Evolutionary conservation across 1,140 invertebrate genomes (phyloP), one percentile per base, ranked within the genome.

Genomic region (Conopomorpha cramerella): DNA sequence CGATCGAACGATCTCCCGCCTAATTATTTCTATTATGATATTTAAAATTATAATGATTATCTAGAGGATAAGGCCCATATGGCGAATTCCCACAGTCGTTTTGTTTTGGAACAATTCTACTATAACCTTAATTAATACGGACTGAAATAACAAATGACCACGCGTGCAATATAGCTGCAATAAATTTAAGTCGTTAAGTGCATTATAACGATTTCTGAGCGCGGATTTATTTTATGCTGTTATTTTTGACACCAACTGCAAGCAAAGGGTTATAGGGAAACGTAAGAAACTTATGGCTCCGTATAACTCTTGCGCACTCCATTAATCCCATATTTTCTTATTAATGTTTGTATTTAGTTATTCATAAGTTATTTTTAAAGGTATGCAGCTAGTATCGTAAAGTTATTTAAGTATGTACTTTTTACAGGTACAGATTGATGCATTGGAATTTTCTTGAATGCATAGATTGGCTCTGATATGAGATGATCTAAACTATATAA

Each of bases 11-110:
- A 63, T 73, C 56, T 64, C 55, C 40, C 34, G 52, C 61, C 61
- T 74, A 66, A 74, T 74, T 70, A 72, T 74, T 74, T 72, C 65
- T 74, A 74, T 72, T 74, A 72, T 74, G 57, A 71, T 71, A 70
- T 71, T 60, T 66, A 60, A 70, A 70, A 70, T 58, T 60, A 57
- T 64, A 63, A 70, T 65, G 51, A 59, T 62, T 51, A 59, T 58
- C 49, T 47, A 34, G 29, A 41, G 43, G 44, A 43, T 59, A 42
- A 47, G 31, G 29, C 25, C 46, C 45, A 44, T 46, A 48, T 57
- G 34, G 58, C 54, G 46, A 70, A 63, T 73, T 73, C 57, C 58
- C 61, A 67, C 59, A 66, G 50, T 56, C 44, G 30, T 47, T 49
- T 38, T 32, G 38, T 47, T 43, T 39, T 43, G n/a, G n/a, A n/a